Evolutionary conservation across 2,113 vertebrate species (phyloP), one percentile per base, ranked within the genome.

Genomic region (Drymodes brunneopygia): DNA sequence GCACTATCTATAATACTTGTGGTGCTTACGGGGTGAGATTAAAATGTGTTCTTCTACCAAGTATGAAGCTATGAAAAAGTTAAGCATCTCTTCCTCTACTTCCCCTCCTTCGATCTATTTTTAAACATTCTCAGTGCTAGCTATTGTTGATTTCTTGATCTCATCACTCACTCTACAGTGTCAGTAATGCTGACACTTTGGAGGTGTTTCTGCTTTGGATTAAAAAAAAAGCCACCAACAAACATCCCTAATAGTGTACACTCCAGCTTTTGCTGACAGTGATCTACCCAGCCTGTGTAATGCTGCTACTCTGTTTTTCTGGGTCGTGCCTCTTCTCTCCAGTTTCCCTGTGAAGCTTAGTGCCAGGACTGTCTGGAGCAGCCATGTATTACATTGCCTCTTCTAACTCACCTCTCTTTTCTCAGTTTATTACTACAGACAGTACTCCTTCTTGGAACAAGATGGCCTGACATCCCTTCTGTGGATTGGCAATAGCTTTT

Each of bases 71-170:
- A 31, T 78, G 21, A 70, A 90, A 93, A 72, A 57, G 23, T 35
- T 69, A 57, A 91, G 16, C 45, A 19, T 93, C 31, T 85, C 66
- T 80, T 70, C 40, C 10, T 64, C 15, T 6, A 9, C 31, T 69
- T 87, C 15, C 7, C 20, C 7, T 69, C 17, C 31, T 71, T 80
- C 45, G 42, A 1, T 92, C 65, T 73, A 36, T 84, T 95, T 97
- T 97, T 93, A 96, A 94, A 69, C 27, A 54, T 74, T 90, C 56
- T 89, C 31, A 56, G 6, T 83, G 25, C 44, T 80, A 71, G 42
- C 91, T 95, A 7, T 77, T 82, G 84, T 64, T 65, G 64, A n/a
- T 78, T 94, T 75, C 54, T 92, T 94, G 48, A 70, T 83, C 81
- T 94, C 77, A 81, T 96, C 91, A 23, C 58, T 94, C 60, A 56